A percentile compares a stretch with the other conserved stretches of the same genome.
phyloP scores from a whole-genome alignment of 2,113 vertebrate species.

The Riparia riparia region DNA sequence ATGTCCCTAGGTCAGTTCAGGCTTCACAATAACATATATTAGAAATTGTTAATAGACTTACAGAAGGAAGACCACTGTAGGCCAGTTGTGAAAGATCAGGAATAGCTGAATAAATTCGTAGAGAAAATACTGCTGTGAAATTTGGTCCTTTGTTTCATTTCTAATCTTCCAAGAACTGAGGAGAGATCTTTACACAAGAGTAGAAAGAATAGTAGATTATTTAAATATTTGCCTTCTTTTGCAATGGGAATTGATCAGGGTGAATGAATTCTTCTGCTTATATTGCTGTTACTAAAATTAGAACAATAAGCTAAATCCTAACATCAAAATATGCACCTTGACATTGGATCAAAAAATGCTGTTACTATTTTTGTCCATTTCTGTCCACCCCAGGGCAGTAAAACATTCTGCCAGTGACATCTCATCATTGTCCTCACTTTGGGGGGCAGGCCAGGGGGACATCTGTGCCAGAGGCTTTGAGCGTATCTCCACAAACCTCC shows the following conservation, averaged over 20 bases:
- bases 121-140: neutral
- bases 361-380: neutral
- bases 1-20: neutral
- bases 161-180: neutral
- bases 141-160: neutral
- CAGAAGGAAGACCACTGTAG: neutral
- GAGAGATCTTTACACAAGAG: neutral
- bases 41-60: neutral
- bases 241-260: neutral
- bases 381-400: fast-evolving
- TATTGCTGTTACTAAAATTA: neutral
- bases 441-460: neutral
- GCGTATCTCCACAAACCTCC: neutral
- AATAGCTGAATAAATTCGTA: neutral
- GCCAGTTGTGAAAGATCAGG: neutral
- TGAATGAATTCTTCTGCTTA: neutral
- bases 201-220: neutral
- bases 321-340: neutral
- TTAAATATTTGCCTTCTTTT: neutral
- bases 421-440: fast-evolving
- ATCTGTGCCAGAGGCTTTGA: neutral
- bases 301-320: neutral
- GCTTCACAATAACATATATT: neutral
- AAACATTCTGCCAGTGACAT: neutral
- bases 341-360: neutral